Conservation (phyloP, 2,888 invertebrate genomes). For the Plagiodera versicolora region DNA sequence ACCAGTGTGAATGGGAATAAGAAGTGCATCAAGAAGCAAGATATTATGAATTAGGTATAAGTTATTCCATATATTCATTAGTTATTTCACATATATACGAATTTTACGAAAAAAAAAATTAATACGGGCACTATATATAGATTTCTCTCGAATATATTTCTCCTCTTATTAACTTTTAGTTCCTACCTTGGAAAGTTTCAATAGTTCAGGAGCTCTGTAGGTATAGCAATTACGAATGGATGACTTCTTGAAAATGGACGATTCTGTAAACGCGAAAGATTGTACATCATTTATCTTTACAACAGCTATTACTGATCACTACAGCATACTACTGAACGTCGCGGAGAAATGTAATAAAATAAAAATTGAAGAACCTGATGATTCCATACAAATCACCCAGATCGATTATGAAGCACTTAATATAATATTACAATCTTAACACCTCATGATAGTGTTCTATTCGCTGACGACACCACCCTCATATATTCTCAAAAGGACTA, state of each 20-base stretch:
- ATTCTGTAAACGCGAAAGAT: too few relatives aligned
- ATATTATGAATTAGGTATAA: conserved; percentile 3
- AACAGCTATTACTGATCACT: too few relatives aligned
- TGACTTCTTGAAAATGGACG: not conserved
- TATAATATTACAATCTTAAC: too few relatives aligned
- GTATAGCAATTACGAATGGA: not conserved
- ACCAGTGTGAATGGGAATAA: conserved; percentile 1
- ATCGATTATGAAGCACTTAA: too few relatives aligned
- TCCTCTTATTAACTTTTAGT: not conserved
- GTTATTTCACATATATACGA: not conserved
- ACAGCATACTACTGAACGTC: too few relatives aligned
- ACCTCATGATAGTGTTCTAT: too few relatives aligned
- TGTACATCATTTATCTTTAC: too few relatives aligned
- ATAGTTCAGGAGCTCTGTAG: not conserved
- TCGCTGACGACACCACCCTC: too few relatives aligned
- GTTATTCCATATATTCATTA: conserved; percentile 1
- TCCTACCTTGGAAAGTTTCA: not conserved
- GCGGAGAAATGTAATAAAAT: too few relatives aligned
- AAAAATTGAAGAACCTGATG: too few relatives aligned
- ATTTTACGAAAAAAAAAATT: not conserved
- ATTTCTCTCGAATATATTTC: not conserved
- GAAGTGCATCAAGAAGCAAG: conserved; percentile 1
- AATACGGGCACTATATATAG: conserved; percentile 2
- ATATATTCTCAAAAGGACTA: too few relatives aligned
- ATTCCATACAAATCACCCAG: too few relatives aligned